Evolutionary conservation across 1,140 invertebrate genomes (phyloP).

Genomic region (Brachionus rubens): DNA sequence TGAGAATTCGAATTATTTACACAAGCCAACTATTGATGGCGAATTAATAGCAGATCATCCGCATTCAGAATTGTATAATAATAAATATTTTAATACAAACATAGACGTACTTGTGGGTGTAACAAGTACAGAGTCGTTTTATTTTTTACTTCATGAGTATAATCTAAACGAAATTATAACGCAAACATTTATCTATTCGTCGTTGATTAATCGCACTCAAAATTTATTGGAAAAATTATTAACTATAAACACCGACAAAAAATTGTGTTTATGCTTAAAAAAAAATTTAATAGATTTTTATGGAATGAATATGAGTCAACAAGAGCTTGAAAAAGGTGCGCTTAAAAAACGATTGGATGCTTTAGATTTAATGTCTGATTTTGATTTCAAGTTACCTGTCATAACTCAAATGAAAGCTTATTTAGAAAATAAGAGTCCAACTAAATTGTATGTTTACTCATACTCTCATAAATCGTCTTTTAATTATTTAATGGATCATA

Average conservation of each 20-base stretch:
- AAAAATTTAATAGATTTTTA: slow-evolving; percentile 24
- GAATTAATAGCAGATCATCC: neutral
- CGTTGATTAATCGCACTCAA: neutral
- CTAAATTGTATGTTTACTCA: neutral
- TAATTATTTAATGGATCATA: slow-evolving; percentile 37
- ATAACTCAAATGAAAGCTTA: slow-evolving; percentile 25
- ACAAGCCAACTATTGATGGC: neutral
- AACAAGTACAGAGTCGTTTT: slow-evolving; percentile 13
- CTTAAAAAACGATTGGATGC: neutral
- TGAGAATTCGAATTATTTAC: slow-evolving; percentile 19
- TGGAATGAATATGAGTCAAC: neutral
- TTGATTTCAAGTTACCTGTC: slow-evolving; percentile 20
- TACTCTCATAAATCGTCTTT: slow-evolving; percentile 25
- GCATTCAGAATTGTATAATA: neutral
- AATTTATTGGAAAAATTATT: slow-evolving; percentile 26
- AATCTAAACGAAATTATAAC: slow-evolving; percentile 11
- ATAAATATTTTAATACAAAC: neutral
- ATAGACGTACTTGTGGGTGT: slow-evolving; percentile 22
- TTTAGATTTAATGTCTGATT: slow-evolving; percentile 39
- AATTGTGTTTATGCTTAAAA: slow-evolving; percentile 12
- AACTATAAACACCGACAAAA: neutral
- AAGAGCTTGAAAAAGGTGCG: neutral
- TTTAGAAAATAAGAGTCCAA: neutral
- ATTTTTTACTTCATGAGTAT: slow-evolving; percentile 30
- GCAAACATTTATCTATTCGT: slow-evolving; percentile 10